Conservation (phyloP, 2,113 vertebrate genomes). For the Meleagris gallopavo region DNA sequence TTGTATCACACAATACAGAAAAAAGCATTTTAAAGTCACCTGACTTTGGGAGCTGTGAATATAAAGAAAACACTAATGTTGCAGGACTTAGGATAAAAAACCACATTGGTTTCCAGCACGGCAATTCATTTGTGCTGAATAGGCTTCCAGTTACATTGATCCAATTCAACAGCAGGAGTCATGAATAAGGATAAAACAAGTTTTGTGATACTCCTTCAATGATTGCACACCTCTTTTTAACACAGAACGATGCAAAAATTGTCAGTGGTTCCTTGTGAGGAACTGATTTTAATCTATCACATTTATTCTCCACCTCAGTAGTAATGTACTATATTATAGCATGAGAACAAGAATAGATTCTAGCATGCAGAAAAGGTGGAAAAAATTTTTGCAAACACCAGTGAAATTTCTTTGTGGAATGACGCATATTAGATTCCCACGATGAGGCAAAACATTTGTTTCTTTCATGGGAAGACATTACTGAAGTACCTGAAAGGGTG, state of each 20-base stretch:
- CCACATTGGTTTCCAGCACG: not conserved
- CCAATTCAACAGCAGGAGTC: not conserved
- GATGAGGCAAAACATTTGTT: not conserved
- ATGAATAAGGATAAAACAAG: not conserved
- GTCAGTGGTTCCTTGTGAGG: not conserved
- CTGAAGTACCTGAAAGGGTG: not conserved
- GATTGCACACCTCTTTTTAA: not conserved
- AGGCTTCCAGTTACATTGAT: not conserved
- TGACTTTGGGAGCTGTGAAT: not conserved
- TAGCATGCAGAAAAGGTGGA: not conserved
- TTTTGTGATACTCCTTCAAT: not conserved
- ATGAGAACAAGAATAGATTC: not conserved
- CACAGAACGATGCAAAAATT: not conserved
- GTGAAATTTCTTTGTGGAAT: not conserved
- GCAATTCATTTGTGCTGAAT: not conserved
- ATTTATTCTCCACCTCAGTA: not conserved
- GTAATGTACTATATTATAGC: not conserved
- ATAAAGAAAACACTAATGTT: not conserved
- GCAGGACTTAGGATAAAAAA: not conserved
- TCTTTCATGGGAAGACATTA: not conserved
- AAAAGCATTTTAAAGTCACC: not conserved
- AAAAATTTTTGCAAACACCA: fast-evolving
- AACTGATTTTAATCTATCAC: not conserved
- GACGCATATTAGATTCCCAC: not conserved
- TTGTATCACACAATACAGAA: not conserved